Conservation (phyloP, 2,888 invertebrate genomes). For the Drosophila nigritarsus region DNA sequence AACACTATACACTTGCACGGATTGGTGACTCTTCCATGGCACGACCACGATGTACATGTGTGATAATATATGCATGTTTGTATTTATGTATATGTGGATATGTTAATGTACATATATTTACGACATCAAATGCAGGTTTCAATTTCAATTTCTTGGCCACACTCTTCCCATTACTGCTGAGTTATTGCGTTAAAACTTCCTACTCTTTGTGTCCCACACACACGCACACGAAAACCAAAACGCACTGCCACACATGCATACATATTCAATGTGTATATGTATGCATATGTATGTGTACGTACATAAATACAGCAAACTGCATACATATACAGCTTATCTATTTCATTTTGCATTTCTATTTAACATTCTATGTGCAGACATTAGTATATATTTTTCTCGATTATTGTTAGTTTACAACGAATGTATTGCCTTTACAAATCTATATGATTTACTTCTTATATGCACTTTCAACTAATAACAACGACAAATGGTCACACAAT, state of each 20-base stretch:
- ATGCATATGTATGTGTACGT: constrained; percentile 49
- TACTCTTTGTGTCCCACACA: constrained; percentile 53
- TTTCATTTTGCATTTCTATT: constrained; percentile 43
- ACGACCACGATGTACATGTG: constrained; percentile 28
- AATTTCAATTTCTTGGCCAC: constrained; percentile 11
- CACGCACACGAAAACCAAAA: constrained; percentile 44
- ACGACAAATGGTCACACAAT: constrained; percentile 64
- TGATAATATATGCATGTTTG: constrained; percentile 6
- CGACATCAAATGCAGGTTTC: constrained; percentile 13
- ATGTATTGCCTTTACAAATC: constrained; percentile 31
- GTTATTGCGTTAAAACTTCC: constrained; percentile 40
- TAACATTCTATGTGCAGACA: constrained; percentile 43
- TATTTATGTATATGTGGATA: neutral
- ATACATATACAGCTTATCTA: constrained; percentile 58
- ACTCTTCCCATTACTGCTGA: neutral
- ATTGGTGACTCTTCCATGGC: constrained; percentile 47
- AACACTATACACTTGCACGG: constrained; percentile 39
- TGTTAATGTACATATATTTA: constrained; percentile 11
- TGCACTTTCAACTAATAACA: constrained; percentile 64
- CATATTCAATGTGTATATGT: constrained; percentile 49
- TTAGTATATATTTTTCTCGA: constrained; percentile 29
- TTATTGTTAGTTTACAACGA: constrained; percentile 34
- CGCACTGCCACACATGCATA: constrained; percentile 56
- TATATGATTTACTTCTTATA: constrained; percentile 45
- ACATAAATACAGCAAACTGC: constrained; percentile 67